A percentile compares a stretch with the other conserved stretches of the same genome.
Conservation (phyloP, 2,888 invertebrate species). For the Onchidella celtica region DNA sequence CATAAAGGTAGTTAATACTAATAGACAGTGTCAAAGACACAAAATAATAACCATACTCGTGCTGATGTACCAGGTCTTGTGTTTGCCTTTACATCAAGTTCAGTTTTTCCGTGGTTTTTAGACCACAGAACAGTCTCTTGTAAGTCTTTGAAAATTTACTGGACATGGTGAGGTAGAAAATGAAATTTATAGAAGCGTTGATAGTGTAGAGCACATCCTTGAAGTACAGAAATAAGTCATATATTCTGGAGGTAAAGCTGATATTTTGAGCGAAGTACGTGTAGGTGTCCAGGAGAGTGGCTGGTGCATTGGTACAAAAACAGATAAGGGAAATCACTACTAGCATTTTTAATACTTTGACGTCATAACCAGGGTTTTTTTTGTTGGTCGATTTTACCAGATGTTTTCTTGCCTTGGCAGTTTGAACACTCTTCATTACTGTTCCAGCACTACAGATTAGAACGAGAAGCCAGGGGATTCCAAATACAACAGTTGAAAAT, state of each 20-base stretch:
- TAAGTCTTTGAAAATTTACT: not conserved
- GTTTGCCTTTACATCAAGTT: too few species aligned
- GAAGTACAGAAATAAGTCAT: not conserved
- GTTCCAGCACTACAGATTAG: not conserved
- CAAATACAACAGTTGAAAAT: not conserved
- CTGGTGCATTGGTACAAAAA: not conserved
- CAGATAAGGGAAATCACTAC: not conserved
- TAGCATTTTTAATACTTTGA: not conserved
- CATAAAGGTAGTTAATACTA: too few species aligned
- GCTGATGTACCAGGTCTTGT: too few species aligned
- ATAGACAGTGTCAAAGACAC: too few species aligned
- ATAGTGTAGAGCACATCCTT: not conserved
- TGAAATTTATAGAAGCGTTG: not conserved
- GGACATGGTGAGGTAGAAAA: not conserved
- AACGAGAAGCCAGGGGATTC: not conserved
- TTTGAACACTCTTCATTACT: not conserved
- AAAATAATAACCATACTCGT: too few species aligned
- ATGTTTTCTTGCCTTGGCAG: not conserved
- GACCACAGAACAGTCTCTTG: not conserved
- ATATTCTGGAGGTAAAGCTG: not conserved
- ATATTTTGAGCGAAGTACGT: not conserved
- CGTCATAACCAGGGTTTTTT: not conserved
- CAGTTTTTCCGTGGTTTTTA: too few species aligned
- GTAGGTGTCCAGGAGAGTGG: not conserved
- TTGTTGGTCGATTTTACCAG: not conserved